These are phyloP conservation scores for Leucophenga varia DNA, from an alignment of 1,140 invertebrate species.

Conservation along the genomic window DNA sequence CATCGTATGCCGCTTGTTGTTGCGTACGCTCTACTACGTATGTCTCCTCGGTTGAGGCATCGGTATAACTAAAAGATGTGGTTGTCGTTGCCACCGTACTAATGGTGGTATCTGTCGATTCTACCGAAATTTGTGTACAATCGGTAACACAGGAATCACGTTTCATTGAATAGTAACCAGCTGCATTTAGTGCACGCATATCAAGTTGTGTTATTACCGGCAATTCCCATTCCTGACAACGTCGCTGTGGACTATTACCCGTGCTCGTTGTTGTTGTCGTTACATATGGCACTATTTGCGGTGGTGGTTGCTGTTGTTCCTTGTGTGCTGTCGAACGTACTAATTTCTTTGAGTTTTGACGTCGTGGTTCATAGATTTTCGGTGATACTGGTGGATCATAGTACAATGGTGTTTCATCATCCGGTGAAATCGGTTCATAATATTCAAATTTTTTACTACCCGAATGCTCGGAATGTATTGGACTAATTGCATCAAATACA, in stretches of 20 bases:
- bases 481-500: slow-evolving; percentile 54
- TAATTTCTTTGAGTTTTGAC: slow-evolving; percentile 41
- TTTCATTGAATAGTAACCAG: slow-evolving; percentile 32
- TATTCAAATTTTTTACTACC: slow-evolving; percentile 46
- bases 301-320: slow-evolving; percentile 28
- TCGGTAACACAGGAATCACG: slow-evolving; percentile 51
- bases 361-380: slow-evolving; percentile 19
- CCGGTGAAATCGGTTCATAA: slow-evolving; percentile 52
- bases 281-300: slow-evolving; percentile 13
- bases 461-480: slow-evolving; percentile 22
- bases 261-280: slow-evolving; percentile 6
- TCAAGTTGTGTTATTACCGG: slow-evolving; percentile 45
- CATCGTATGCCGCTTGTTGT: too few relatives aligned
- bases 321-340: slow-evolving; percentile 14
- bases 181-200: slow-evolving; percentile 27
- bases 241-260: slow-evolving; percentile 20
- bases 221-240: slow-evolving; percentile 41
- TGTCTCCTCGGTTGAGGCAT: too few relatives aligned
- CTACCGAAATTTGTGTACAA: slow-evolving; percentile 47
- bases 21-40: not conserved
- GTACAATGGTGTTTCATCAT: slow-evolving; percentile 35
- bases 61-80: slow-evolving; percentile 51
- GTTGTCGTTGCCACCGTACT: slow-evolving; percentile 43
- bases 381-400: slow-evolving; percentile 39
- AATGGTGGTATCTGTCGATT: slow-evolving; percentile 42